These are phyloP conservation scores for Otolemur garnettii DNA, from an alignment of 2,113 vertebrate species.

Conservation along the genomic window DNA sequence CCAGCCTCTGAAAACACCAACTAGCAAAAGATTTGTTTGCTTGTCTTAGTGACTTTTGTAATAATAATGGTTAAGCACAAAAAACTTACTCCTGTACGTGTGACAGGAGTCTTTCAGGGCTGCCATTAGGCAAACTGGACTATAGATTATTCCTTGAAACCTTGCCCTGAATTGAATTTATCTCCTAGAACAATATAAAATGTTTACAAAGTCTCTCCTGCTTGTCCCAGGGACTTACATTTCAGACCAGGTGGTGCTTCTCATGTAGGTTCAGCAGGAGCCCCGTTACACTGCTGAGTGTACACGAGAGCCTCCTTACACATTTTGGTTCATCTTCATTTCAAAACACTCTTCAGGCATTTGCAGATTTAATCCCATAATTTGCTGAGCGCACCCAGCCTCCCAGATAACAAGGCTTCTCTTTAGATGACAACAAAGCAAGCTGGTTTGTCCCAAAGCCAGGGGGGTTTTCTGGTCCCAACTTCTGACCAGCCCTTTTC, in stretches of 20 bases:
- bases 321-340: not conserved
- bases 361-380: not conserved
- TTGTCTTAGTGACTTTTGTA: not conserved
- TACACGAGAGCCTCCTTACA: accelerated
- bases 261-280: not conserved
- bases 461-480: no score
- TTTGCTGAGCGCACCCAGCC: not conserved
- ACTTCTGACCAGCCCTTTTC: not conserved
- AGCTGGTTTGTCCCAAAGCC: accelerated
- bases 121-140: accelerated
- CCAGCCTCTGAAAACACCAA: not conserved
- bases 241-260: not conserved
- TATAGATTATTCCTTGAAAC: not conserved
- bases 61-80: not conserved
- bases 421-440: not conserved
- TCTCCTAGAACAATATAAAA: not conserved
- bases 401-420: not conserved
- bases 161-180: not conserved
- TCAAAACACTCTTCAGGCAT: not conserved
- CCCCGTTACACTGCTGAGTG: not conserved
- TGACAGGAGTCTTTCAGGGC: not conserved
- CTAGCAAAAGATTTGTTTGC: not conserved
- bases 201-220: not conserved
- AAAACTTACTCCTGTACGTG: not conserved
- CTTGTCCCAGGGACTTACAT: not conserved